Evolutionary conservation across 2,113 vertebrate species (phyloP).

Genomic region (Campylorhamphus procurvoides): DNA sequence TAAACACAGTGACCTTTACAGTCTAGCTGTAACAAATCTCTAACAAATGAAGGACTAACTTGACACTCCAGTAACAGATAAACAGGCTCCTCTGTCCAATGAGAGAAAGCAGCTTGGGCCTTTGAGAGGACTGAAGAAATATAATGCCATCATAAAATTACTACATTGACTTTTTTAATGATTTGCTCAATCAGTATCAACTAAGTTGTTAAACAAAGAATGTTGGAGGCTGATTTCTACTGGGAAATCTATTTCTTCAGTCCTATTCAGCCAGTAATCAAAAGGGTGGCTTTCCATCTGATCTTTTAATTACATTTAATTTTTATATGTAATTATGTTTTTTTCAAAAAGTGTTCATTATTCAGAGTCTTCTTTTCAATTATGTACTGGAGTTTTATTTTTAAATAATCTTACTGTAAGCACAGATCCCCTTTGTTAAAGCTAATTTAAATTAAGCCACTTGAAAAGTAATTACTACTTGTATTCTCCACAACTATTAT

Average conservation of each 20-base stretch:
- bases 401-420: neutral
- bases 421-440: neutral
- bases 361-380: conserved; percentile 4
- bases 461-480: conserved; percentile 5
- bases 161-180: neutral
- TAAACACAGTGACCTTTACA: neutral
- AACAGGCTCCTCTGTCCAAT: neutral
- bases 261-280: neutral
- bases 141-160: neutral
- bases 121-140: neutral
- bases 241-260: neutral
- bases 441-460: neutral
- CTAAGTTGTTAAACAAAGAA: neutral
- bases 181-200: neutral
- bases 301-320: conserved; percentile 2
- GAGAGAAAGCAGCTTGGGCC: neutral
- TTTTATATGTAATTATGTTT: neutral
- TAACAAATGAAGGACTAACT: neutral
- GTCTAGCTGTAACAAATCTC: neutral
- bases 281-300: neutral
- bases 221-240: neutral
- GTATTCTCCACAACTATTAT: neutral
- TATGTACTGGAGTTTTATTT: neutral
- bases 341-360: neutral
- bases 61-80: neutral